Base-by-base conservation (phyloP, 2,888 invertebrate species). In the Meghimatium bilineatum region DNA sequence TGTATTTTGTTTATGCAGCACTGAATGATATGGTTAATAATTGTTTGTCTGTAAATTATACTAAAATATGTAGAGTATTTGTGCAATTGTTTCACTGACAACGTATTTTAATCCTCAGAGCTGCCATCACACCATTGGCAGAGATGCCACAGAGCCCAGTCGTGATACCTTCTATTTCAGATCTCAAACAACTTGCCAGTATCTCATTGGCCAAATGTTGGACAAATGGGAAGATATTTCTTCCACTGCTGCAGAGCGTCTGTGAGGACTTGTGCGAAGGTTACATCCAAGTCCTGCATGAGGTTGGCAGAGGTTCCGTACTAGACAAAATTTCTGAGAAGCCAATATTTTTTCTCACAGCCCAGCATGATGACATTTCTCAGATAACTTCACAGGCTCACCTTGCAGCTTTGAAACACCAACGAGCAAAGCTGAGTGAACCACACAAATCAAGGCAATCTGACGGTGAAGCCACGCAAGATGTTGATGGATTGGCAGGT, bases 271-370 rank as follows among this genome's bases (percentile, higher is more conserved):
- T 93, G 76, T 92, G 93, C 82, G 89, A 91, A 85, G 89, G 86
- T 12, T 93, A 93, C 81, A 89, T 92, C 12, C 91, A 92, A 71
- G 90, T 93, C 80, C 88, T 93, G 78, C 87, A 90, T 44, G 92
- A 93, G 72, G 89, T 89, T 71, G 91, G 91, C 69, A 91, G 91
- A 12, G 90, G 91, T 23, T 90, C 90, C 56, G 86, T 89, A 49
- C 90, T 92, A 12, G 93, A 93, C 86, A 86, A 90, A 56, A 93
- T 94, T 93, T 93, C 94, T 0, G 95, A 95, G 84, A 94, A 95
- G 86, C 95, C 95, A 49, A 94, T 95, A 20, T 95, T 95, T 87
- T 94, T 95, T 86, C 91, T 95, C 60, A 94, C 95, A 3, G 95
- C 95, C 0, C 94, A 95, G 81, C 95, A 95, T 1, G 95, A 95